phyloP scores from a whole-genome alignment of 2,888 invertebrate species.

The Tachystola acroxantha region DNA sequence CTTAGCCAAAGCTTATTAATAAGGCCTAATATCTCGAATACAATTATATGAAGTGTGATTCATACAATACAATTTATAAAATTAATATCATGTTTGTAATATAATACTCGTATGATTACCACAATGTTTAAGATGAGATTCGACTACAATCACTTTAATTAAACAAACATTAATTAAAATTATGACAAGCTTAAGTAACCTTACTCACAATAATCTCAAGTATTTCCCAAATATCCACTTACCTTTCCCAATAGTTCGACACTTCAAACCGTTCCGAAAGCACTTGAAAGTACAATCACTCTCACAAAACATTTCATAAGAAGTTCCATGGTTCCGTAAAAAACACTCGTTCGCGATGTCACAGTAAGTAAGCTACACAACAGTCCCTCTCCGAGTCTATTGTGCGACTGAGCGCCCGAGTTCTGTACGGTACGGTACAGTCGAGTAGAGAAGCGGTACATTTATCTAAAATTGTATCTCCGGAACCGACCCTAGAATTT shows the following conservation, averaged over 20 bases:
- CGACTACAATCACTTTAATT: too few relatives aligned
- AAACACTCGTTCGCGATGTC: not conserved
- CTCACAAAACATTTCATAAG: conserved; percentile 2
- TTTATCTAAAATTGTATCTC: conserved; percentile 13
- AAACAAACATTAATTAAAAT: too few relatives aligned
- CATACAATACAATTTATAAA: too few relatives aligned
- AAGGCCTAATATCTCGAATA: too few relatives aligned
- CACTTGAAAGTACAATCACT: conserved; percentile 3
- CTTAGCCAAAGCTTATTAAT: too few relatives aligned
- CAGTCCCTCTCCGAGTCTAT: conserved; percentile 18
- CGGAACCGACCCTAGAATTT: conserved; percentile 6
- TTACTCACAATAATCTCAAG: too few relatives aligned
- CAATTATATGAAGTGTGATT: too few relatives aligned
- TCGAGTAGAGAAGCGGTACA: conserved; percentile 7
- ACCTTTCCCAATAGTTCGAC: not conserved
- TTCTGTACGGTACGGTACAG: not conserved
- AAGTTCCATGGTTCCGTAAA: conserved; percentile 5
- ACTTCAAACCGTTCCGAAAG: not conserved
- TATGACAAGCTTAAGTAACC: too few relatives aligned
- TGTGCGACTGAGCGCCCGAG: conserved; percentile 25
- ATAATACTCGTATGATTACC: too few relatives aligned
- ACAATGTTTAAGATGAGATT: too few relatives aligned
- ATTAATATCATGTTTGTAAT: too few relatives aligned
- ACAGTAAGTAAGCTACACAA: conserved; percentile 15
- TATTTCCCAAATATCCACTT: too few relatives aligned